phyloP scores from a whole-genome alignment of 2,888 invertebrate genomes.

The Xestoiulus laeticollis region DNA sequence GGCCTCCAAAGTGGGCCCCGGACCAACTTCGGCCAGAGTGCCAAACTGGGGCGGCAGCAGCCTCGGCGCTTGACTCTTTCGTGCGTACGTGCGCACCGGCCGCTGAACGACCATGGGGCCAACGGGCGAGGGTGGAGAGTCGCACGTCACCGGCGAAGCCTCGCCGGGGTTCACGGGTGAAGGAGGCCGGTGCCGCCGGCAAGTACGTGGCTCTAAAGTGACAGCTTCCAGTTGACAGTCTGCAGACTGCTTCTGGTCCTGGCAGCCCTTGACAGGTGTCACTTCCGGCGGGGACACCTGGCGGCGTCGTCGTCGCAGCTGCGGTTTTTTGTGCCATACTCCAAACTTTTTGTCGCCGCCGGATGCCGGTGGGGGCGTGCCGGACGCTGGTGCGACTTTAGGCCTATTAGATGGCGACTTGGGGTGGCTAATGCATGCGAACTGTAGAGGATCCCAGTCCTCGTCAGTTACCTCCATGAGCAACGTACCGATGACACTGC shows the following conservation, averaged over 20 bases:
- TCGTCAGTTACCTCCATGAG: slow-evolving; percentile 5
- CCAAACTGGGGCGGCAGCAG: neutral
- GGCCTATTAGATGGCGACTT: neutral
- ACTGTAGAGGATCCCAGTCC: neutral
- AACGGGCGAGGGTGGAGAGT: neutral
- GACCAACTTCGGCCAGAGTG: neutral
- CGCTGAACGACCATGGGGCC: neutral
- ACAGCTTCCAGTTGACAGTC: neutral
- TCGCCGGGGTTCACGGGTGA: neutral
- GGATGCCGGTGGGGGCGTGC: neutral
- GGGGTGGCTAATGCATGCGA: neutral
- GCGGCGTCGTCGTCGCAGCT: neutral
- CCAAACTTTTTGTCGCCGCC: neutral
- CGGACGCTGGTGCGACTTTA: neutral
- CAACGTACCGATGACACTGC: neutral
- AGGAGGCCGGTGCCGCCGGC: neutral
- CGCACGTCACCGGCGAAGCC: neutral
- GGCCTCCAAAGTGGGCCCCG: neutral
- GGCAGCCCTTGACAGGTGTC: neutral
- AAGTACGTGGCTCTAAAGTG: neutral
- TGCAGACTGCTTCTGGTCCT: neutral
- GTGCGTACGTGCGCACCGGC: neutral
- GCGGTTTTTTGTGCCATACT: neutral
- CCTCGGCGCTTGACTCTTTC: neutral
- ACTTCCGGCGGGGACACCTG: neutral